Base-by-base conservation (phyloP, 2,888 invertebrate species). In the Choreutis nemorana region DNA sequence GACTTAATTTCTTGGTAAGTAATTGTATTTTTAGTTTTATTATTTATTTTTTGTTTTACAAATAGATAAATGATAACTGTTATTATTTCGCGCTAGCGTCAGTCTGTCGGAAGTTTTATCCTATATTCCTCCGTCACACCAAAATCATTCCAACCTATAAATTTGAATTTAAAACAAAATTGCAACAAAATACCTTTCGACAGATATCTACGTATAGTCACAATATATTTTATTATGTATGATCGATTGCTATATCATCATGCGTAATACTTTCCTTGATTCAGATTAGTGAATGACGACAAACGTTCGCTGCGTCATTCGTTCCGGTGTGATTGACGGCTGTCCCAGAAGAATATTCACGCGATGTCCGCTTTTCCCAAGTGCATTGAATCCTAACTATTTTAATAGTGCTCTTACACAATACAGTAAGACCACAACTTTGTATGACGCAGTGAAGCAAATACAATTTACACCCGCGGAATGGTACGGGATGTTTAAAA, bases 321-420 rank as follows among this genome's bases (percentile, higher is more conserved):
- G 29, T 28, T 26, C n/a, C 37, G 35, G 38, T 38, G 36, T 33
- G 27, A n/a, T 9, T 6, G 31, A 13, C 14, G 23, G 16, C 16
- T 20, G 23, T 28, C 22, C 14, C 18, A 24, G 12, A 25, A 20
- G 20, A 30, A 26, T 30, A 18, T 20, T 24, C 49, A 54, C 51
- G 51, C 49, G 43, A 54, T 40, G 36, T 30, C 33, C 35, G 34
- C 36, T 42, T 41, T 49, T 41, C 40, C 39, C 40, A 38, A 14
- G 32, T 30, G 32, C 31, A 41, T 39, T 40, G 39, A 38, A 36
- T 44, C 31, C 29, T 32, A 44, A 42, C 36, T 48, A 50, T 53
- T 49, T 50, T 44, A 45, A 45, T 47, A 23, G 26, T 26, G 23
- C 31, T 29, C 31, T 41, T 43, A 40, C 35, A 36, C 35, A 40